A percentile compares a stretch with the other conserved stretches of the same genome.
Conservation (phyloP, 2,888 invertebrate species). For the Drosophila aldrichi region DNA sequence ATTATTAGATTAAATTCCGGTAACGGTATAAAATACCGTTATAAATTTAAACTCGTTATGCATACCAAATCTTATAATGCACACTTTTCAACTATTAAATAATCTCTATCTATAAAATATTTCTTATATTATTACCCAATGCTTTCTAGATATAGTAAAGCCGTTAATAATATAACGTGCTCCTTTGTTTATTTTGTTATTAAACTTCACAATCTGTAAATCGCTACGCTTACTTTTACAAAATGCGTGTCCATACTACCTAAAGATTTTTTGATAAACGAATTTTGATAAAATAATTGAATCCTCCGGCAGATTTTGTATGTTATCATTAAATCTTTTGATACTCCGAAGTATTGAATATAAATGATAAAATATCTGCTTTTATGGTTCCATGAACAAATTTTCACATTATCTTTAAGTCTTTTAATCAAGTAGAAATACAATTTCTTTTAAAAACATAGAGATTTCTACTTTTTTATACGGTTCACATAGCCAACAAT, state of each 20-base stretch:
- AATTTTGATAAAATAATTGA: no score
- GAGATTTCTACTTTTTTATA: neutral
- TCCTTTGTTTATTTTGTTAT: neutral
- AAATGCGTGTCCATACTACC: neutral
- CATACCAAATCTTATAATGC: no score
- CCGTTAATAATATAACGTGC: neutral
- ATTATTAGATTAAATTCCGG: no score
- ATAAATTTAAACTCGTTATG: no score
- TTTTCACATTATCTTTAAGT: neutral
- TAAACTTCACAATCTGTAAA: neutral
- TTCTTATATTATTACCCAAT: no score
- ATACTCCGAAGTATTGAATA: neutral
- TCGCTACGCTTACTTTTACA: neutral
- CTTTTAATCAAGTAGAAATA: neutral
- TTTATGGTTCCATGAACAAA: neutral
- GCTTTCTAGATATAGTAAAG: no score
- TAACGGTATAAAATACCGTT: no score
- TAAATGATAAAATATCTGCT: neutral
- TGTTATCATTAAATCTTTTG: neutral
- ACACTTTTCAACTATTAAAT: no score
- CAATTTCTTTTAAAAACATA: neutral
- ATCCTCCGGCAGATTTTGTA: neutral
- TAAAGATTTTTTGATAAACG: no score
- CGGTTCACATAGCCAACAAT: neutral
- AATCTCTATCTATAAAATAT: no score